A percentile compares a stretch with the other conserved stretches of the same genome.
phyloP scores from a whole-genome alignment of 2,797 vertebrate species.

The Poliocrania exsul region DNA sequence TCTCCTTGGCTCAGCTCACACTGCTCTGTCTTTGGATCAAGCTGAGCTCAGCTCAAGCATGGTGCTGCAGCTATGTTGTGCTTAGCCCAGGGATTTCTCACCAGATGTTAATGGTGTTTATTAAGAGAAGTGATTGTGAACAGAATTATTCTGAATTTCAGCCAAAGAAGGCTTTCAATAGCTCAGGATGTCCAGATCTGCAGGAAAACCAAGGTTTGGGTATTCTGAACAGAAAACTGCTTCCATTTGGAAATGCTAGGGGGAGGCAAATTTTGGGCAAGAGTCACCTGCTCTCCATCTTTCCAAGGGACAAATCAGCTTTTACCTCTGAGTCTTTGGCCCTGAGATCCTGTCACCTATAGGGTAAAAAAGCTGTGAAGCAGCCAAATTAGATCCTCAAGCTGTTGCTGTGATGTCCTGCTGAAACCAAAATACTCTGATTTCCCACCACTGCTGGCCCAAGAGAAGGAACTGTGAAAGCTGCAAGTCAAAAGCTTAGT shows the following conservation, averaged over 20 bases:
- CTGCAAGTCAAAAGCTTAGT: neutral
- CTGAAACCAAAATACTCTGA: neutral
- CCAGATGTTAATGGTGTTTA: constrained; percentile 9
- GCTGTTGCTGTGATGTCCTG: neutral
- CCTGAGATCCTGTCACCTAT: neutral
- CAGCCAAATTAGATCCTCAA: neutral
- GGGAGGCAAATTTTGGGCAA: neutral
- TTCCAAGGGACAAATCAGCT: neutral
- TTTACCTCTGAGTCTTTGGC: neutral
- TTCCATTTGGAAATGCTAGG: neutral
- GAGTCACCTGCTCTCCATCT: neutral
- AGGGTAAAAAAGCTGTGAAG: neutral
- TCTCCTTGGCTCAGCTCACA: neutral
- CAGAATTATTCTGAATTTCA: constrained; percentile 2
- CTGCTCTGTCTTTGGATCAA: neutral
- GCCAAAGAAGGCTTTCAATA: neutral
- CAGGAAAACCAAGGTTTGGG: neutral
- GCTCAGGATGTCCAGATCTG: neutral
- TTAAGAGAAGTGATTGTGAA: constrained; percentile 8
- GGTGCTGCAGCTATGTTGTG: neutral
- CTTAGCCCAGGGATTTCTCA: neutral
- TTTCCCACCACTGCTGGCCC: neutral
- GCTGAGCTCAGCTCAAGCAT: neutral
- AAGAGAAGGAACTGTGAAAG: neutral
- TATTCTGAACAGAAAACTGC: neutral